Percentiles rank a stretch among this genome's conserved stretches.
phyloP scores from a whole-genome alignment of 2,888 invertebrate species.

The Leptothorax acervorum region DNA sequence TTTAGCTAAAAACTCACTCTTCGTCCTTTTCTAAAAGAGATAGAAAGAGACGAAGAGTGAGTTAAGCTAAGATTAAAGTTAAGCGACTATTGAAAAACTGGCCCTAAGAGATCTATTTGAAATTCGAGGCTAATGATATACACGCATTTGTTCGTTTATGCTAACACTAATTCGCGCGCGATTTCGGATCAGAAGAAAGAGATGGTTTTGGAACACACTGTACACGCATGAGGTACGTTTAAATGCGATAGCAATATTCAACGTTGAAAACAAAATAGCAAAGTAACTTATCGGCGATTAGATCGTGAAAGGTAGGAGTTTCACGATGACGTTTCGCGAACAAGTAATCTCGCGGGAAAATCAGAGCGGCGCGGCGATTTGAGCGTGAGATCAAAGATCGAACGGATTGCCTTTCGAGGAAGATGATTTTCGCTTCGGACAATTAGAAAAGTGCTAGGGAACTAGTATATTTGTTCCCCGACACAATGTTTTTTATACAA shows the following conservation, averaged over 20 bases:
- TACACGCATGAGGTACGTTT: neutral
- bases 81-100: too few relatives aligned
- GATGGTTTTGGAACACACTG: neutral
- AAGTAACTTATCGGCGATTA: neutral
- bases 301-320: slow-evolving; percentile 10
- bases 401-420: neutral
- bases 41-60: too few relatives aligned
- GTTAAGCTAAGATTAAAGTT: too few relatives aligned
- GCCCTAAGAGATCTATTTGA: neutral
- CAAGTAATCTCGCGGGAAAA: slow-evolving; percentile 21
- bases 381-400: slow-evolving; percentile 2
- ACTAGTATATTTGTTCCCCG: neutral
- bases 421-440: neutral
- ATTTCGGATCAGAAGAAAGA: neutral
- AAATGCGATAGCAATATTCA: neutral
- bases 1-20: too few relatives aligned
- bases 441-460: neutral
- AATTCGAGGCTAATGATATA: neutral
- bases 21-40: too few relatives aligned
- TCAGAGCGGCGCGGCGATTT: neutral
- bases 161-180: neutral
- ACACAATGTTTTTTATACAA: slow-evolving; percentile 67
- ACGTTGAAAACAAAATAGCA: neutral
- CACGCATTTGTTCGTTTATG: neutral
- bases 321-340: slow-evolving; percentile 3